A percentile compares a stretch with the other conserved stretches of the same genome.
Conservation (phyloP, 2,113 vertebrate genomes). For the Oxygymnocypris stewartii region DNA sequence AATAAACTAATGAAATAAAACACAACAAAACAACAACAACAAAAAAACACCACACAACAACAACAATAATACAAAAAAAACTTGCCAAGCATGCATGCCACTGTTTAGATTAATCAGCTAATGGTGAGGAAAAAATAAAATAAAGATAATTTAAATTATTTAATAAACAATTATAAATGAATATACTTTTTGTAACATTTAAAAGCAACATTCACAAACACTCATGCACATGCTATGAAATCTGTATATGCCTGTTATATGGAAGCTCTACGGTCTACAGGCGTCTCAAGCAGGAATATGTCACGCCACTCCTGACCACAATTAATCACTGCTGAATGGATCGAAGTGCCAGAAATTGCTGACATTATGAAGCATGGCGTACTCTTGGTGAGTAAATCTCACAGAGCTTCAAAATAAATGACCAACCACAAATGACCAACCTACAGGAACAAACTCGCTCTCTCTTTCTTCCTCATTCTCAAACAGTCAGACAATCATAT, state of each 20-base stretch:
- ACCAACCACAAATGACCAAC: slow-evolving; percentile 48
- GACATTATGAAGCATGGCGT: slow-evolving; percentile 62
- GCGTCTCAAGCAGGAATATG: slow-evolving; percentile 42
- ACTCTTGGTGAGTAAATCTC: slow-evolving; percentile 60
- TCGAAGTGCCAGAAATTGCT: slow-evolving; percentile 59
- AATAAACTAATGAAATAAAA: too few species aligned
- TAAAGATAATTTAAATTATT: background rate
- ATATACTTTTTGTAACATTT: background rate
- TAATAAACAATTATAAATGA: background rate
- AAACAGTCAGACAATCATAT: slow-evolving; percentile 5
- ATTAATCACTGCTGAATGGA: slow-evolving; percentile 61
- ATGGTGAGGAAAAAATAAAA: background rate
- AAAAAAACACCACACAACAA: too few species aligned
- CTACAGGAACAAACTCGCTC: slow-evolving; percentile 38
- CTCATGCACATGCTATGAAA: background rate
- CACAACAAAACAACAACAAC: too few species aligned
- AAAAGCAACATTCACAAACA: background rate
- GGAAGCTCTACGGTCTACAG: background rate
- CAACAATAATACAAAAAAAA: too few species aligned
- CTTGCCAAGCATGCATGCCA: too few species aligned
- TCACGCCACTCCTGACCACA: slow-evolving; percentile 41
- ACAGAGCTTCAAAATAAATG: slow-evolving; percentile 56
- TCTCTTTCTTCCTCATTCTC: slow-evolving; percentile 4
- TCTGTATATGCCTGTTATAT: background rate
- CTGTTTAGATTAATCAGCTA: background rate